Percentiles rank a stretch among this genome's conserved stretches.
phyloP scores from a whole-genome alignment of 2,113 vertebrate species.

The Zosterops hypoxanthus region DNA sequence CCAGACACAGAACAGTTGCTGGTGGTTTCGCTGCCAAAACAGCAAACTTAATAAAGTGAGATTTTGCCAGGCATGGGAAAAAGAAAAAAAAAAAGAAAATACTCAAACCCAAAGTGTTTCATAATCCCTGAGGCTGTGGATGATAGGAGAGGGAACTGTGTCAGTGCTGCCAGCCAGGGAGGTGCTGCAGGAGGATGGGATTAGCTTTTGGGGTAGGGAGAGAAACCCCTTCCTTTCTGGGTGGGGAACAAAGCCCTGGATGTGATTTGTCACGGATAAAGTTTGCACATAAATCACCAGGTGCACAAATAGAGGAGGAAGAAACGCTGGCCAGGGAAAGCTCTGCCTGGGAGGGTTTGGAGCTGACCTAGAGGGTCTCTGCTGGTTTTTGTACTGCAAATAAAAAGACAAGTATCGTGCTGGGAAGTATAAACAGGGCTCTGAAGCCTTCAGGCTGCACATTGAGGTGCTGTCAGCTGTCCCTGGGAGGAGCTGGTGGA shows the following conservation, averaged over 20 bases:
- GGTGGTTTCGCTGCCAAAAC: not conserved
- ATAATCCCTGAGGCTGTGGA: constrained; percentile 47
- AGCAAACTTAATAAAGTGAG: constrained; percentile 50
- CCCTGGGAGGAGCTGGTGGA: not conserved
- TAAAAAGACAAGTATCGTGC: not conserved
- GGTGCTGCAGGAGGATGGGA: not conserved
- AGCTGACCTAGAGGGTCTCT: not conserved
- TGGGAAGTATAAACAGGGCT: not conserved
- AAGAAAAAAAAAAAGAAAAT: not conserved
- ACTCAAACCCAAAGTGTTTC: constrained; percentile 40
- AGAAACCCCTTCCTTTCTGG: not conserved
- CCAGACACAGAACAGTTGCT: constrained; percentile 23
- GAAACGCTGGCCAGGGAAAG: not conserved
- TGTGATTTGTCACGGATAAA: not conserved
- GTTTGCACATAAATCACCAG: constrained; percentile 6
- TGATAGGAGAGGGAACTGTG: not conserved
- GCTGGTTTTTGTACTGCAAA: not conserved
- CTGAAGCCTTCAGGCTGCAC: not conserved
- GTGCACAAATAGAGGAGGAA: not conserved
- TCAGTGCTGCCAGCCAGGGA: not conserved
- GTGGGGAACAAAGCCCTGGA: not conserved
- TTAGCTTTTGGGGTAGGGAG: not conserved
- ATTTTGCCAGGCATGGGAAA: constrained; percentile 10
- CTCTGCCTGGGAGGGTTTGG: constrained; percentile 7
- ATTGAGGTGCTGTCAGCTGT: not conserved